Evolutionary conservation across 2,888 invertebrate genomes (phyloP), one percentile per base, ranked within the genome.

Genomic region (Teleiodes luculella): DNA sequence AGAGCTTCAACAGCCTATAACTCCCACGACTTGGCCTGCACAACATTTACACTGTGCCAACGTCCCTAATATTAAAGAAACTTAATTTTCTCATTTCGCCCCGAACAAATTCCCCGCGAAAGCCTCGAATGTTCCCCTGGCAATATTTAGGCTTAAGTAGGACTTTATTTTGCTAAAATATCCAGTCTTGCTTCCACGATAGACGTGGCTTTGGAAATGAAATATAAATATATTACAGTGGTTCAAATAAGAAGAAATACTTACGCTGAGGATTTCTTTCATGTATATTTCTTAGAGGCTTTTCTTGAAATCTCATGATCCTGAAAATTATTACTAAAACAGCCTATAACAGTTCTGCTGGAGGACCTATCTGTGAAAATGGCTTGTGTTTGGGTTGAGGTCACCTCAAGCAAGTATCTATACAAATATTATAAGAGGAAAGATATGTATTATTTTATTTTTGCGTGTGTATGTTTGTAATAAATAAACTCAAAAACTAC

Each of bases 31-130:
- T 13, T 13, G 7, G 4, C 35, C 18, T 39, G 31, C 33, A 14
- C 1, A 30, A 13, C 16, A 58, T 59, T 56, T 55, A 53, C 52
- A n/a, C 52, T 47, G 47, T 50, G 53, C 45, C 39, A 54, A 63
- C 60, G 56, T 63, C 64, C 72, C 72, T 70, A 72, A 70, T 77
- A 76, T 69, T 70, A 68, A 70, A 74, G 72, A 69, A 71, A 70
- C 70, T 73, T 70, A 70, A 74, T 77, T 78, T 76, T 68, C 68
- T 64, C 57, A 61, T 67, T 74, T 66, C 64, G 67, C 69, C 72
- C 62, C 67, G 67, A 66, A 70, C 71, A 70, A 74, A 75, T 74
- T 74, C 64, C 53, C 61, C 63, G 56, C 67, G 59, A 65, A 69
- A 71, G 66, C 72, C 70, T 55, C 57, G 57, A 67, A 66, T 67